Evolutionary conservation across 2,113 vertebrate species (phyloP).

Genomic region (Thalassarche chlororhynchos): DNA sequence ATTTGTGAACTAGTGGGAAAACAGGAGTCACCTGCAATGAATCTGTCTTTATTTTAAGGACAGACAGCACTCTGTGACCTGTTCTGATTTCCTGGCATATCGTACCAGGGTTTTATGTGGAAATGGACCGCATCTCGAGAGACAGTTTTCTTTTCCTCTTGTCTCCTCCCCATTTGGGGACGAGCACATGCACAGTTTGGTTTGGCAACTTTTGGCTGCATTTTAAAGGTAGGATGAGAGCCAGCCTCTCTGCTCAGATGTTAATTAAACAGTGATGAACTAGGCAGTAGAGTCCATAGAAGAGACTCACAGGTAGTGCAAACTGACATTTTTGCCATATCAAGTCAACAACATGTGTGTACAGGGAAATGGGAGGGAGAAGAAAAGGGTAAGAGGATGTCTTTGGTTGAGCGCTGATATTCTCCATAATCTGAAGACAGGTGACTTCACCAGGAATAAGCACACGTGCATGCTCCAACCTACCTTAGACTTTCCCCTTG

Average conservation of each 20-base stretch:
- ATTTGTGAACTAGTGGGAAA: conserved; percentile 40
- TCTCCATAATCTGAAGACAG: not conserved
- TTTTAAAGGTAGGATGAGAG: not conserved
- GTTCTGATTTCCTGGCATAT: not conserved
- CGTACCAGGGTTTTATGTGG: not conserved
- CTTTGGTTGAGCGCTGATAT: not conserved
- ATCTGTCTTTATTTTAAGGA: not conserved
- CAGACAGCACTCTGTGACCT: not conserved
- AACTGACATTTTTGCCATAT: not conserved
- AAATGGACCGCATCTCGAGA: not conserved
- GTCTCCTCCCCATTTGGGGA: not conserved
- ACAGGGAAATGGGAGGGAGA: not conserved
- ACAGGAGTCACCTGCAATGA: not conserved
- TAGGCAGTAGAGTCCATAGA: not conserved
- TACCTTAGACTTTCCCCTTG: not conserved
- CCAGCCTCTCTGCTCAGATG: not conserved
- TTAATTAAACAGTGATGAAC: not conserved
- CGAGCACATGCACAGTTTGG: not conserved
- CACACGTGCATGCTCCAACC: too few relatives aligned
- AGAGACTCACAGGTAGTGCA: not conserved
- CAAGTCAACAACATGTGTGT: not conserved
- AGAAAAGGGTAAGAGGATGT: not conserved
- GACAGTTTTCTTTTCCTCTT: not conserved
- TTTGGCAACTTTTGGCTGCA: not conserved
- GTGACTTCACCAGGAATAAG: not conserved